Percentiles rank a stretch among this genome's conserved stretches.
Evolutionary conservation across 2,113 vertebrate genomes (phyloP).

Genomic region (Pollimyrus isidori): DNA sequence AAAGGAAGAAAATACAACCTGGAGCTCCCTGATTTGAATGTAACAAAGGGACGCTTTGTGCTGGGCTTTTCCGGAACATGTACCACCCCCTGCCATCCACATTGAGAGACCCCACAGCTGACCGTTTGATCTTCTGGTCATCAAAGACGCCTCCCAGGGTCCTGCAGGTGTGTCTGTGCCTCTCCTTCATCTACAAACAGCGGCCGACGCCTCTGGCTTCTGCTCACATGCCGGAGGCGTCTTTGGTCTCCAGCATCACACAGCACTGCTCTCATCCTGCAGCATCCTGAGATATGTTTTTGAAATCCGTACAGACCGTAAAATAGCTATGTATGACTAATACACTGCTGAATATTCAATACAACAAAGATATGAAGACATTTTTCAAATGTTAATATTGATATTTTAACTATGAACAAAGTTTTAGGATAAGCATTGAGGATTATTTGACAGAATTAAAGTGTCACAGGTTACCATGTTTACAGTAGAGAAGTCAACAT

Average conservation of each 20-base stretch:
- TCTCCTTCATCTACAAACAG: constrained; percentile 9
- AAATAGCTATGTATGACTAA: background rate
- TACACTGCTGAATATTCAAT: background rate
- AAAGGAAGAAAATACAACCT: background rate
- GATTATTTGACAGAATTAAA: background rate
- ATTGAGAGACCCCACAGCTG: background rate
- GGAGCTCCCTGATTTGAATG: background rate
- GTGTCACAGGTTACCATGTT: background rate
- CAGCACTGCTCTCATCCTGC: background rate
- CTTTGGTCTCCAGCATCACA: background rate
- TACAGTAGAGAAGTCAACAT: background rate
- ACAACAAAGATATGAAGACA: background rate
- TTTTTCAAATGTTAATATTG: background rate
- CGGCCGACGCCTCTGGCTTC: background rate
- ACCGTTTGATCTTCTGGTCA: constrained; percentile 7
- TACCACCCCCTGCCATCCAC: background rate
- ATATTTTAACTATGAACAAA: background rate
- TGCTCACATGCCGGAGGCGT: background rate
- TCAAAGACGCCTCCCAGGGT: background rate
- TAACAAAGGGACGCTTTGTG: background rate
- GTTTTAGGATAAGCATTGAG: background rate
- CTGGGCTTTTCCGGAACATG: background rate
- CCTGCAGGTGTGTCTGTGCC: background rate
- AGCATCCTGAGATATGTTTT: background rate
- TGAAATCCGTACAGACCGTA: background rate